Percentiles rank a stretch among this genome's conserved stretches.
These are phyloP conservation scores for Mythimna lalbum DNA, from an alignment of 2,888 invertebrate genomes.

Conservation along the genomic window DNA sequence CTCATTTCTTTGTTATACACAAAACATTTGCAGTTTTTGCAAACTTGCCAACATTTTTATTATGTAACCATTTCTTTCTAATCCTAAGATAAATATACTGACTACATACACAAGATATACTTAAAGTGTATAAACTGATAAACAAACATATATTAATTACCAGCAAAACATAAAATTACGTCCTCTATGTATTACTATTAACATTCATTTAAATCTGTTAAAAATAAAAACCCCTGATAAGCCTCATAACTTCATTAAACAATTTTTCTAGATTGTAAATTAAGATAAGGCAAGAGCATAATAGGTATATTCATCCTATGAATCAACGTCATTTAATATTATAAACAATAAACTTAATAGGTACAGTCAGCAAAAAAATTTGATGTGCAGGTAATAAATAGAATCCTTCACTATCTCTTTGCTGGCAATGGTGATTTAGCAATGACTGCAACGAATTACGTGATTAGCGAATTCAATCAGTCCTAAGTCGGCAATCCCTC, in stretches of 20 bases:
- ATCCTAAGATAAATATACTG: constrained; percentile 2
- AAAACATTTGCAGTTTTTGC: not conserved
- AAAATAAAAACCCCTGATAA: constrained; percentile 31
- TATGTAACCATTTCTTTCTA: constrained; percentile 21
- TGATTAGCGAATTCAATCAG: no score
- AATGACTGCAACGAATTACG: not conserved
- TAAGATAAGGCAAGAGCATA: constrained; percentile 31
- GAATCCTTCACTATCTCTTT: not conserved
- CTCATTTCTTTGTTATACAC: not conserved
- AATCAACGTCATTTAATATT: constrained; percentile 27
- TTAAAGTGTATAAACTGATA: constrained; percentile 1
- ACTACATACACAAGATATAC: constrained; percentile 9
- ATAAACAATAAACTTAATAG: constrained; percentile 13
- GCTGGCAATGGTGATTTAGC: not conserved
- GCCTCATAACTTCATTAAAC: constrained; percentile 14
- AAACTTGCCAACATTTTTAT: constrained; percentile 7
- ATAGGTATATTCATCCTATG: constrained; percentile 17
- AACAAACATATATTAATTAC: constrained; percentile 1
- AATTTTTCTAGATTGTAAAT: constrained; percentile 36
- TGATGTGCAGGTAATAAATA: not conserved
- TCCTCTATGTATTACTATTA: constrained; percentile 3
- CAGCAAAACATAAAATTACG: not conserved
- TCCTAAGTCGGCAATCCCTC: no score
- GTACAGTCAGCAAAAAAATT: constrained; percentile 9
- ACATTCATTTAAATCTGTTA: constrained; percentile 23